Conservation (phyloP, 2,888 invertebrate genomes). For the Tipula lateralis region DNA sequence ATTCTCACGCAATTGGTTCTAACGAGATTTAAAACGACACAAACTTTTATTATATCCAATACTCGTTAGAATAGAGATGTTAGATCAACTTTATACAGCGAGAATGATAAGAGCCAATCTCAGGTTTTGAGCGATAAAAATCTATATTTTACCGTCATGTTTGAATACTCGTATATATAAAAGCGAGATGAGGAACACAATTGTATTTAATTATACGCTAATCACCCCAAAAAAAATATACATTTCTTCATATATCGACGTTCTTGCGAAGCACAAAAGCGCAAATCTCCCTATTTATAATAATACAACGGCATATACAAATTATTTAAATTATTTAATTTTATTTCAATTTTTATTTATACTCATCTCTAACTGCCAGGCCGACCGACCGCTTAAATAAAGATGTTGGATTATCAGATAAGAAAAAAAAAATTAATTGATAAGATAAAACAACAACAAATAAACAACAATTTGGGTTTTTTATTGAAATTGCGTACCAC, state of each 20-base stretch:
- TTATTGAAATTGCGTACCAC: neutral
- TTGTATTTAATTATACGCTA: neutral
- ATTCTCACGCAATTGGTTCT: too few relatives aligned
- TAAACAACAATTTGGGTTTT: neutral
- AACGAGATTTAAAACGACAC: too few relatives aligned
- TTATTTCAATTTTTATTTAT: neutral
- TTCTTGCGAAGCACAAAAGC: neutral
- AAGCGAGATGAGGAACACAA: neutral
- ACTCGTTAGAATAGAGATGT: too few relatives aligned
- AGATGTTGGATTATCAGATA: constrained; percentile 19
- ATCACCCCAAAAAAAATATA: neutral
- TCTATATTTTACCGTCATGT: neutral
- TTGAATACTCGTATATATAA: neutral
- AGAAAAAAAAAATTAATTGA: neutral
- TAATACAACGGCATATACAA: neutral
- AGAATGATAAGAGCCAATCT: neutral
- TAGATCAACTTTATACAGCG: too few relatives aligned
- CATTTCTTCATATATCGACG: neutral
- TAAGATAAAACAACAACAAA: neutral
- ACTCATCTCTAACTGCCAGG: neutral
- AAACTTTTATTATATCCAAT: too few relatives aligned
- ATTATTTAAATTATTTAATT: constrained; percentile 2
- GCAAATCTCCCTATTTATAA: neutral
- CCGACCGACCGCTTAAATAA: neutral
- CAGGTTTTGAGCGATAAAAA: neutral